A percentile compares a stretch with the other conserved stretches of the same genome.
Conservation (phyloP, 2,797 vertebrate species). For the Esox masquinongy region DNA sequence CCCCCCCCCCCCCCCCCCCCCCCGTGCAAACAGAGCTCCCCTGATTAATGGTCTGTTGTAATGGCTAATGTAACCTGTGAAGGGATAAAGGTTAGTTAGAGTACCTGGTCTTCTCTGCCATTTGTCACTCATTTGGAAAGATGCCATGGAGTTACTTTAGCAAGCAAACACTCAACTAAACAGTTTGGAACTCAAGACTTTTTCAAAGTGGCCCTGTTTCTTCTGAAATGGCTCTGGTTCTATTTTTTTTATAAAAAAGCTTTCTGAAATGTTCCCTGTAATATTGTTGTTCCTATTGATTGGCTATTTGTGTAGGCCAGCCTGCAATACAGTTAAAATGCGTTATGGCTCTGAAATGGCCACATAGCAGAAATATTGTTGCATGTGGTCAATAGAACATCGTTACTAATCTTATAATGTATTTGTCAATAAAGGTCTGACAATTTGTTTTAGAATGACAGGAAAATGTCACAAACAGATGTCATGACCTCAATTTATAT, state of each 20-base stretch:
- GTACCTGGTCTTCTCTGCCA: slow-evolving; percentile 67
- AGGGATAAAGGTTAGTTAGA: slow-evolving; percentile 57
- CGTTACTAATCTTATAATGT: slow-evolving; percentile 53
- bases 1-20: too few species aligned
- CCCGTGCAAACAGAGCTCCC: slow-evolving; percentile 66
- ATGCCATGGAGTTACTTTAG: slow-evolving; percentile 9
- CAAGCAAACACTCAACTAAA: neutral
- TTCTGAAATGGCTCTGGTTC: neutral
- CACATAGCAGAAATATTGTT: neutral
- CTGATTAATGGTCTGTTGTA: slow-evolving; percentile 72
- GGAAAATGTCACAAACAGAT: slow-evolving; percentile 7
- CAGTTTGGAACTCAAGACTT: neutral
- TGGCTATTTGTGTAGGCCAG: too few species aligned
- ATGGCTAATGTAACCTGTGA: slow-evolving; percentile 57
- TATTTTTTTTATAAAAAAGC: neutral
- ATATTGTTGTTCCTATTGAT: neutral
- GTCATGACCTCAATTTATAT: neutral
- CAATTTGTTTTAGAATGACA: slow-evolving; percentile 6
- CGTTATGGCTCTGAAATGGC: neutral
- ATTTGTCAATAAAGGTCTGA: slow-evolving; percentile 48
- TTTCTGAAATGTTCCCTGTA: neutral
- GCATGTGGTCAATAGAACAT: slow-evolving; percentile 47
- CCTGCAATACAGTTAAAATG: neutral
- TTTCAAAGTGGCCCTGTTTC: neutral
- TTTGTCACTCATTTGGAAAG: slow-evolving; percentile 47